Conservation (phyloP, 2,113 vertebrate genomes). For the Dipodomys merriami region DNA sequence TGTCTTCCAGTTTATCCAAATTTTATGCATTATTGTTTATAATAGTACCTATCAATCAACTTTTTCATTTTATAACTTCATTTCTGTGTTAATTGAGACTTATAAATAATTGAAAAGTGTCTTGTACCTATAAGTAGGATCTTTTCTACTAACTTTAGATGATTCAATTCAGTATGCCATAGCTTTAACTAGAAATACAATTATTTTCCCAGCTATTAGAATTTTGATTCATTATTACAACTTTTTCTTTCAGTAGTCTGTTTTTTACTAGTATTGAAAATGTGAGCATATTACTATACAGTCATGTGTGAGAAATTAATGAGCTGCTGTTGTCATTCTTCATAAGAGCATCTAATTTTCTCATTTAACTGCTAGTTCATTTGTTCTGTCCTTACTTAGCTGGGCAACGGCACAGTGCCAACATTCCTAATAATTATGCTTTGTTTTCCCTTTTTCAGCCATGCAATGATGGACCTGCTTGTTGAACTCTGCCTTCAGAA, state of each 20-base stretch:
- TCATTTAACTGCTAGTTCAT: rapidly evolving
- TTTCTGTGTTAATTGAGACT: not conserved
- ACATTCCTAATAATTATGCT: not conserved
- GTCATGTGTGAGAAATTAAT: not conserved
- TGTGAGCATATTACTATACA: rapidly evolving
- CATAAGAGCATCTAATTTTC: rapidly evolving
- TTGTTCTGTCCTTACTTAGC: not conserved
- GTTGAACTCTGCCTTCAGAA: constrained; percentile 95
- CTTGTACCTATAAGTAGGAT: no score
- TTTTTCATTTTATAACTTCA: not conserved
- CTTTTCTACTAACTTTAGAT: not conserved
- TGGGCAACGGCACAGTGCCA: constrained; percentile 65
- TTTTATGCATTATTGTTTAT: not conserved
- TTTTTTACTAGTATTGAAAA: not conserved
- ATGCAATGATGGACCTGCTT: constrained; percentile 97
- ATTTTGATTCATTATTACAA: not conserved
- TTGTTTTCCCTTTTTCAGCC: constrained; percentile 86
- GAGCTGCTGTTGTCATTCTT: not conserved
- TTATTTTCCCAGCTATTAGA: not conserved
- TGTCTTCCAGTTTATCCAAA: not conserved
- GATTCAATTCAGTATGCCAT: not conserved
- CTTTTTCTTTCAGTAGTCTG: not conserved
- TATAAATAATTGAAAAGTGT: not conserved
- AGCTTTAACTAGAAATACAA: not conserved
- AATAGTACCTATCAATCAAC: not conserved